These are phyloP conservation scores for Enhydra lutris DNA, from an alignment of 2,113 vertebrate species.

Conservation along the genomic window DNA sequence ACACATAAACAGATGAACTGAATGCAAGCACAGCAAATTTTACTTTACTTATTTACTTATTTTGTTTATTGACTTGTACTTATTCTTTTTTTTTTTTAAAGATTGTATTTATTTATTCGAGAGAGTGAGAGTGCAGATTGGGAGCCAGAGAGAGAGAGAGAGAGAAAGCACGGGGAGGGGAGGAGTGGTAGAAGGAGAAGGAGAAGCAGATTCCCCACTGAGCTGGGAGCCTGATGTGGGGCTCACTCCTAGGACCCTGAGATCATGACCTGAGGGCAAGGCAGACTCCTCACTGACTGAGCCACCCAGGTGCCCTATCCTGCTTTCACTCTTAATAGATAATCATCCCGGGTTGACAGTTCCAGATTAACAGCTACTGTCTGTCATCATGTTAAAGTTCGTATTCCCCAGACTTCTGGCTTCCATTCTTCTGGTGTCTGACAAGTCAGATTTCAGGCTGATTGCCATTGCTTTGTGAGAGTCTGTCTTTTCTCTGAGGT, in stretches of 20 bases:
- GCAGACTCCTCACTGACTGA: not conserved
- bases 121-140: too few species aligned
- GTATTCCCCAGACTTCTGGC: too few species aligned
- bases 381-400: accelerated
- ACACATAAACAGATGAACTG: too few species aligned
- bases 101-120: not conserved
- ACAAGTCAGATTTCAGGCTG: not conserved
- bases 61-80: too few species aligned
- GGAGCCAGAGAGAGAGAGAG: not conserved
- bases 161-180: not conserved
- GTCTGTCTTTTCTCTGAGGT: not conserved
- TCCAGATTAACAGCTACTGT: accelerated
- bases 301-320: not conserved
- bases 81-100: not conserved
- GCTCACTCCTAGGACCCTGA: not conserved
- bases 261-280: not conserved
- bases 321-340: not conserved
- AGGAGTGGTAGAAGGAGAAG: not conserved
- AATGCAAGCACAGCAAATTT: accelerated
- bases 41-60: not conserved
- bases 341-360: not conserved
- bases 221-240: not conserved
- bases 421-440: too few species aligned
- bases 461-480: accelerated
- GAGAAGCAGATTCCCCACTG: not conserved